Evolutionary conservation across 2,113 vertebrate species (phyloP).

Genomic region (Lagopus leucura): DNA sequence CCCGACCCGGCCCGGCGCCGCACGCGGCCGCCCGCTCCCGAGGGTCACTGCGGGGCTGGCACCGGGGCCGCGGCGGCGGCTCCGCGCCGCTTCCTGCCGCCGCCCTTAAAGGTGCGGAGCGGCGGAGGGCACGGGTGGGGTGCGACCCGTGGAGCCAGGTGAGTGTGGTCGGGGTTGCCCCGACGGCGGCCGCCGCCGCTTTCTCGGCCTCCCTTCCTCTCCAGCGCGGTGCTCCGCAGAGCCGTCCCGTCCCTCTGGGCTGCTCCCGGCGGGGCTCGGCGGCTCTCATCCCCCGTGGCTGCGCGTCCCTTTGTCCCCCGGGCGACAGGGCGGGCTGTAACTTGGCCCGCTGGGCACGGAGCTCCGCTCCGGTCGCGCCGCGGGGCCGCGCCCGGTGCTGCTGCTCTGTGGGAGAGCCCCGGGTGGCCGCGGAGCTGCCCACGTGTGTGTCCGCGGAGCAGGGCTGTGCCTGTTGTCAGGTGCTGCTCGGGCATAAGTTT

Average conservation of each 20-base stretch:
- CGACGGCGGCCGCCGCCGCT: background rate
- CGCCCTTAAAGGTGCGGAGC: slow-evolving; percentile 72
- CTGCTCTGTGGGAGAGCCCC: background rate
- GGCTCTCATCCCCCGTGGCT: background rate
- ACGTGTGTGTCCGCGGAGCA: background rate
- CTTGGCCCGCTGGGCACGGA: background rate
- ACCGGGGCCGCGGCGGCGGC: slow-evolving; percentile 57
- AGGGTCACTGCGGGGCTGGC: slow-evolving; percentile 73
- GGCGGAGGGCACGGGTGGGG: slow-evolving; percentile 11
- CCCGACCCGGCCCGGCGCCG: background rate
- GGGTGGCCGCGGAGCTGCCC: background rate
- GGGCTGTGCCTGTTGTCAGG: background rate
- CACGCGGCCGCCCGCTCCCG: background rate
- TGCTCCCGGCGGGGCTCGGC: background rate
- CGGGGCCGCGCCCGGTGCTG: background rate
- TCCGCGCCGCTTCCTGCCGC: slow-evolving; percentile 48
- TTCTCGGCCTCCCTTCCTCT: background rate
- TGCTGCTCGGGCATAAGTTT: fast-evolving
- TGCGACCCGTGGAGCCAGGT: slow-evolving; percentile 72
- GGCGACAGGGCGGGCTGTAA: background rate
- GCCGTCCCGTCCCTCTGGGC: background rate
- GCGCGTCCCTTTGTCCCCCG: slow-evolving; percentile 2
- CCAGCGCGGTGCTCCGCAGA: background rate
- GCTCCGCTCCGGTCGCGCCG: background rate
- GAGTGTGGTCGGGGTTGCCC: background rate